These are phyloP conservation scores for Hemiprocne comata DNA, from an alignment of 2,113 vertebrate genomes.

Conservation along the genomic window DNA sequence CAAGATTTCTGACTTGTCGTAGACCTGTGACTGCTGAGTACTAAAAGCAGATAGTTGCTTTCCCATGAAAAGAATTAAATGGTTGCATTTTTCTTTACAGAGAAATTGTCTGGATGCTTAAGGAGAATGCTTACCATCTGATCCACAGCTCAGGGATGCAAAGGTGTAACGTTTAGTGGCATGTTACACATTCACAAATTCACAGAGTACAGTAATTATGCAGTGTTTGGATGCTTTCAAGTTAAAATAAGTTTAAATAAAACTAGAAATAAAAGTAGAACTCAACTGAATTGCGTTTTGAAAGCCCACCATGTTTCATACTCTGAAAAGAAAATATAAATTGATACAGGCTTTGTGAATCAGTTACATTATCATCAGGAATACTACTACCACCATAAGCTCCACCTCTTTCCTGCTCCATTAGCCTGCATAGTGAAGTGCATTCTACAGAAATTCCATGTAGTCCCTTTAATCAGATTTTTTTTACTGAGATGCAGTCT, in stretches of 20 bases:
- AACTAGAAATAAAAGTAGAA: background rate
- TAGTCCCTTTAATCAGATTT: background rate
- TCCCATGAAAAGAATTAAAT: slow-evolving; percentile 36
- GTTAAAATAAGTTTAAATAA: background rate
- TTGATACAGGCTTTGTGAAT: background rate
- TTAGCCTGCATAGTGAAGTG: background rate
- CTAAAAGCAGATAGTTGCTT: slow-evolving; percentile 33
- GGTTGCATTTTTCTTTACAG: slow-evolving; percentile 38
- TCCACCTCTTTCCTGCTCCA: background rate
- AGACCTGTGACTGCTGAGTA: background rate
- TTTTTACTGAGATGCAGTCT: background rate
- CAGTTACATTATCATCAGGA: background rate
- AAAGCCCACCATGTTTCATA: background rate
- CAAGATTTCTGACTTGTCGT: slow-evolving; percentile 43
- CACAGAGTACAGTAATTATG: slow-evolving; percentile 30
- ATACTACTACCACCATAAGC: background rate
- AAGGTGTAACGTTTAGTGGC: slow-evolving; percentile 28
- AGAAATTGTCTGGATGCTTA: slow-evolving; percentile 41
- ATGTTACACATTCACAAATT: background rate
- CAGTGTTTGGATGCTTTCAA: slow-evolving; percentile 5
- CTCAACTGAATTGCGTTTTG: slow-evolving; percentile 1
- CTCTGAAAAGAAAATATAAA: background rate
- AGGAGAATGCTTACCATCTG: slow-evolving; percentile 44
- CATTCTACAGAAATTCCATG: background rate
- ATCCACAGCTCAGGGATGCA: slow-evolving; percentile 16